Conservation (phyloP, 2,113 vertebrate species). For the Bubalus kerabau region DNA sequence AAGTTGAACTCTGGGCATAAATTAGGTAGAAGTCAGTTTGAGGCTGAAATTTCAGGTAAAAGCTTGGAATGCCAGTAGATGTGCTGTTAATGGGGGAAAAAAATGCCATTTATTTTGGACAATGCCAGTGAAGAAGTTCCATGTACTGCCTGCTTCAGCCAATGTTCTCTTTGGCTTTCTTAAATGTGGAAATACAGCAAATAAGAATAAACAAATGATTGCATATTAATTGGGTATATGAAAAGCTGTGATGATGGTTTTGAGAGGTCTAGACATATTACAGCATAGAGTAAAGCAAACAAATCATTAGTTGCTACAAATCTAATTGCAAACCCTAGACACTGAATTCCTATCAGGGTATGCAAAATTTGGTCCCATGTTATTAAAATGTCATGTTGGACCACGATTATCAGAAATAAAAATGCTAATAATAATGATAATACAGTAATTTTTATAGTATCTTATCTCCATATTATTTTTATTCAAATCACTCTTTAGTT, state of each 20-base stretch:
- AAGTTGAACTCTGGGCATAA: background rate
- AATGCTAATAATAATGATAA: background rate
- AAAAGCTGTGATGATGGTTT: background rate
- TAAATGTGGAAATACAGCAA: background rate
- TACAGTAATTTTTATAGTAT: background rate
- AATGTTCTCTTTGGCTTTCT: background rate
- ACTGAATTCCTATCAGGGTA: background rate
- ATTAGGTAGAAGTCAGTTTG: background rate
- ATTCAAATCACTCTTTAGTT: background rate
- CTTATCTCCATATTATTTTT: background rate
- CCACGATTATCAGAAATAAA: background rate
- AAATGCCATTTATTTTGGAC: background rate
- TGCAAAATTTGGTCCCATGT: background rate
- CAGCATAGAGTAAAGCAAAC: background rate
- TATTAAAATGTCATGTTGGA: background rate
- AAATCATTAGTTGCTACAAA: background rate
- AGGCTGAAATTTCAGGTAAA: background rate
- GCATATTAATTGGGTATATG: background rate
- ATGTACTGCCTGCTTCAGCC: background rate
- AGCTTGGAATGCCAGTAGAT: background rate
- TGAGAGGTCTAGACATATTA: background rate
- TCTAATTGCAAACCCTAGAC: background rate
- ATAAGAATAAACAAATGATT: background rate
- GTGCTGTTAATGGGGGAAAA: background rate
- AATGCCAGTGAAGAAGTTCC: background rate